A percentile compares a stretch with the other conserved stretches of the same genome.
These are phyloP conservation scores for Mirza zaza DNA, from an alignment of 2,113 vertebrate genomes.

Conservation along the genomic window DNA sequence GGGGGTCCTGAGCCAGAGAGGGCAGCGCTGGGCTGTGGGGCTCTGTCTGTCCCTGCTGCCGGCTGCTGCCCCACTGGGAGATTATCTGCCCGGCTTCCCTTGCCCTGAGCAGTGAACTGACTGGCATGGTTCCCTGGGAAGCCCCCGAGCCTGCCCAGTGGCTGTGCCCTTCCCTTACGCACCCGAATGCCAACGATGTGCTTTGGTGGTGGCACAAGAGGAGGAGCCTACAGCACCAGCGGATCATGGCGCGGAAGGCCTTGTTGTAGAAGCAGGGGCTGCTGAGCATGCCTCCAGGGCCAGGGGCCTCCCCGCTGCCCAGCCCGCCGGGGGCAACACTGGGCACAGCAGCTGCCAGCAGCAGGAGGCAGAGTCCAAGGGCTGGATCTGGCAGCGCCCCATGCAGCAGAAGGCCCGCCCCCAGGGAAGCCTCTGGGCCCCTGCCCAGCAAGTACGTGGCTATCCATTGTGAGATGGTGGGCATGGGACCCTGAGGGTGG, in stretches of 20 bases:
- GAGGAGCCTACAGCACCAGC: conserved; percentile 83
- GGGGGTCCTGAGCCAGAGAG: background rate
- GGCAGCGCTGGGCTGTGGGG: background rate
- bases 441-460: conserved; percentile 85
- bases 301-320: rapidly evolving
- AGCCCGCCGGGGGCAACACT: rapidly evolving
- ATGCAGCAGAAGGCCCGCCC: rapidly evolving
- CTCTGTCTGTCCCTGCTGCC: background rate
- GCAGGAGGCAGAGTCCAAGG: background rate
- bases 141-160: background rate
- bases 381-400: rapidly evolving
- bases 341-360: background rate
- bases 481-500: conserved; percentile 90
- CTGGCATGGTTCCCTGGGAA: conserved; percentile 1
- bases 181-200: background rate
- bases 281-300: background rate
- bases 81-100: background rate
- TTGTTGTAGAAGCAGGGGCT: conserved; percentile 80
- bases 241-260: conserved; percentile 79
- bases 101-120: background rate
- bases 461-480: conserved; percentile 98
- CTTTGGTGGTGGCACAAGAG: conserved; percentile 74
- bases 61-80: background rate
- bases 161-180: background rate
- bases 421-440: background rate